Evolutionary conservation across 1,140 invertebrate species (phyloP), one percentile per base, ranked within the genome.

Genomic region (Leguminivora glycinivorella): DNA sequence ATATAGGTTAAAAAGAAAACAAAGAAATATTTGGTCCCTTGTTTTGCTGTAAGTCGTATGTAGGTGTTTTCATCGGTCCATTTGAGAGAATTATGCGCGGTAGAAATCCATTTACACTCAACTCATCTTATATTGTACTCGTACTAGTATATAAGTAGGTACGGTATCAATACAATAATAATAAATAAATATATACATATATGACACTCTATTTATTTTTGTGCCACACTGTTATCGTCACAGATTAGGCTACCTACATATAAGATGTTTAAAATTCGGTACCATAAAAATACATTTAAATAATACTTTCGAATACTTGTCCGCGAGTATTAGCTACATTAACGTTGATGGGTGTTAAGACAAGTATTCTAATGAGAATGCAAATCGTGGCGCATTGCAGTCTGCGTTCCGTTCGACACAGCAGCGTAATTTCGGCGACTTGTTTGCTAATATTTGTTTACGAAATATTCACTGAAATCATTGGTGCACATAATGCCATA

Each of bases 321-420:
- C 31, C 17, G 43, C 40, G 67, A 73, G n/a, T 69, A 74, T 70
- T 73, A 69, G 58, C 66, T 69, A 70, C 73, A 77, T 75, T 79
- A 77, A 66, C 68, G 72, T 22, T 72, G 68, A 68, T 72, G 71
- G 71, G 73, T 79, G 73, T 75, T 77, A 72, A 75, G 70, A 74
- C 69, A 74, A 72, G 70, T 74, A 80, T 72, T 80, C 71, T 75
- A 77, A 80, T 77, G 74, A 75, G 71, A 75, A 80, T 79, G 78
- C 78, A 79, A 79, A 79, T 79, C 34, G 31, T 74, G 58, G 58
- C 58, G 58, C 58, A 63, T 29, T 63, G 58, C 58, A 63, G 58
- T 63, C 58, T 63, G 58, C 58, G 58, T 63, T 63, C 58, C 58
- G 58, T 63, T 63, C 58, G 58, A 63, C 58, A 29, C n/a, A 29